Evolutionary conservation across 2,888 invertebrate species (phyloP), one percentile per base, ranked within the genome.

Genomic region (Meliscaeva auricollis): DNA sequence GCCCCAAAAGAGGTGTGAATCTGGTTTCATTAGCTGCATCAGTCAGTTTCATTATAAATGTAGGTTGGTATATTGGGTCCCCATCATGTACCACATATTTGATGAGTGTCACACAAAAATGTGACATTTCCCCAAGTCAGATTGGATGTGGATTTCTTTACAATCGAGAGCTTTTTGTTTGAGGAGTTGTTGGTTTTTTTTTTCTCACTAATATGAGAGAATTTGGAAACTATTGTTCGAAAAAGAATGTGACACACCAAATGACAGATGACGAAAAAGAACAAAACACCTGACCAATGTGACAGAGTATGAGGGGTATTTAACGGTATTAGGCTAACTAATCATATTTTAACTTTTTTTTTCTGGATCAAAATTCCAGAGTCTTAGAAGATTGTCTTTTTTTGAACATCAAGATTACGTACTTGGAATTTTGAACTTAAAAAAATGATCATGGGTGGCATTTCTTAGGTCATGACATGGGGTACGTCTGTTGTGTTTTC

Each of bases 1-100:
- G 72, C 32, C 69, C 41, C 48, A 32, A 77, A 81, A 76, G 81
- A 85, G 85, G 85, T 85, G 85, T 85, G 85, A 85, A 85, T 85
- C 85, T 81, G 76, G 85, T 85, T 85, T 81, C 85, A 85, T 85
- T 85, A 81, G 78, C 41, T 60, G 60, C 64, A 32, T 46, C 17
- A 17, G 38, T 8, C 15, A 69, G 15, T 32, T 26, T 3, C 26
- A 26, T 26, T 26, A 26, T 38, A 62, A n/a, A n/a, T n/a, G n/a
- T n/a, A n/a, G n/a, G n/a, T n/a, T n/a, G n/a, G n/a, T n/a, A n/a
- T n/a, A n/a, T n/a, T n/a, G n/a, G n/a, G n/a, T n/a, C n/a, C n/a
- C n/a, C 30, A 46, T 6, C 22, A 20, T 38, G 58, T 44, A 35
- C 32, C 41, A 75, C 72, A 58, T 77, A 72, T 85, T 80, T 81